Conservation (phyloP, 1,140 invertebrate species). For the Lethrus apterus region DNA sequence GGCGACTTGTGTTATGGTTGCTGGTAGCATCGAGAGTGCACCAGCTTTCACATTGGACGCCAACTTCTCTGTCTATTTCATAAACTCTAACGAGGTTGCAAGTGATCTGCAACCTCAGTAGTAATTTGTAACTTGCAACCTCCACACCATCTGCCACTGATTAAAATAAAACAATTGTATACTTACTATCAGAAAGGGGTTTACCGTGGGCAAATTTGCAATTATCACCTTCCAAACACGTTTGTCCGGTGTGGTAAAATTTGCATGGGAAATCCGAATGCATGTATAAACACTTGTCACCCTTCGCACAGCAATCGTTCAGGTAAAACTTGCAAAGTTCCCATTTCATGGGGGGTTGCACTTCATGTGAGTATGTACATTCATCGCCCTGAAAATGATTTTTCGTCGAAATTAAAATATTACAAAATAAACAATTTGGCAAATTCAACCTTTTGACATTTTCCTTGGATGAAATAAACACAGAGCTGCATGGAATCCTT, state of each 20-base stretch:
- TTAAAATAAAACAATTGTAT: too few relatives aligned
- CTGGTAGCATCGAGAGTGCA: too few relatives aligned
- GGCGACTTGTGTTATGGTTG: too few relatives aligned
- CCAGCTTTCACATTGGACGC: too few relatives aligned
- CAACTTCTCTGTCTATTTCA: too few relatives aligned
- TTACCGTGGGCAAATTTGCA: constrained; percentile 92
- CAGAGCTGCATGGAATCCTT: constrained; percentile 65
- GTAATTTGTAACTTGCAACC: too few relatives aligned
- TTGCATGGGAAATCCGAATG: constrained; percentile 97
- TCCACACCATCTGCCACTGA: too few relatives aligned
- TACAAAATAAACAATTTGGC: background rate
- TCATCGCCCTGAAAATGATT: constrained; percentile 52
- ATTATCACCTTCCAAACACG: constrained; percentile 69
- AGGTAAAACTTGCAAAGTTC: constrained; percentile 96
- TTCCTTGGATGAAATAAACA: constrained; percentile 79
- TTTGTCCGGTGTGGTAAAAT: constrained; percentile 88
- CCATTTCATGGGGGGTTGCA: constrained; percentile 74
- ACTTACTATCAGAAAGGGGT: constrained; percentile 66
- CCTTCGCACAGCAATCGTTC: constrained; percentile 91
- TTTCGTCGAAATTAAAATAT: background rate
- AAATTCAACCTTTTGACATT: constrained; percentile 62
- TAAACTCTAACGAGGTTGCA: too few relatives aligned
- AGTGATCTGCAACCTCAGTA: too few relatives aligned
- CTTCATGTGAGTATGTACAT: constrained; percentile 82
- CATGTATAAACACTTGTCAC: constrained; percentile 93